A percentile compares a stretch with the other conserved stretches of the same genome.
Conservation (phyloP, 2,888 invertebrate species). For the Drosophila picticornis region DNA sequence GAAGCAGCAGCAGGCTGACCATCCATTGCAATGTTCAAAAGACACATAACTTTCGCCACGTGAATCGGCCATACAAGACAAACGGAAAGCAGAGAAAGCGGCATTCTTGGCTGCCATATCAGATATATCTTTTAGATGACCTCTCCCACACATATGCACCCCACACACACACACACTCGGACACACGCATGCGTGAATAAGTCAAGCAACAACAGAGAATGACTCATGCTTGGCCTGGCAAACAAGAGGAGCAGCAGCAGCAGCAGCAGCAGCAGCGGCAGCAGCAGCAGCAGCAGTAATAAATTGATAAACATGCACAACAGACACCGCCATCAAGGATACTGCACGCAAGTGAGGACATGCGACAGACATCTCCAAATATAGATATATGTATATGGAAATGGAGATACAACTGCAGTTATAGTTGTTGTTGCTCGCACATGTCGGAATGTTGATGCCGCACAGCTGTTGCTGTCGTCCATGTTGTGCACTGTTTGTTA, state of each 20-base stretch:
- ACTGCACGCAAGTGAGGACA: slow-evolving; percentile 14
- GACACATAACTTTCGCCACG: slow-evolving; percentile 50
- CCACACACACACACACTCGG: not conserved
- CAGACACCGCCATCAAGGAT: slow-evolving; percentile 48
- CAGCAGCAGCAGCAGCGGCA: slow-evolving; percentile 29
- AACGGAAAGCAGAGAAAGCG: not conserved
- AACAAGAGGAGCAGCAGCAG: slow-evolving; percentile 20
- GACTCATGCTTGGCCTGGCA: slow-evolving; percentile 32
- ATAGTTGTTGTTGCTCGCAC: not conserved
- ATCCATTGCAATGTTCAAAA: slow-evolving; percentile 30
- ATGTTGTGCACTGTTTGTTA: slow-evolving; percentile 48
- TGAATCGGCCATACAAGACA: slow-evolving; percentile 40
- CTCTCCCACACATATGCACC: slow-evolving; percentile 5
- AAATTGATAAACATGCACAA: slow-evolving; percentile 74
- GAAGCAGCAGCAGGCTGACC: slow-evolving; percentile 19
- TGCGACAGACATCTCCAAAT: slow-evolving; percentile 8
- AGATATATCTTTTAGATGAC: slow-evolving; percentile 29
- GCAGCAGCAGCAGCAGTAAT: slow-evolving; percentile 49
- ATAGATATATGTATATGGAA: slow-evolving; percentile 11
- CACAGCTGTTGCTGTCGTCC: slow-evolving; percentile 24
- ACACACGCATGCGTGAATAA: slow-evolving; percentile 16
- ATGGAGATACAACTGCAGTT: not conserved
- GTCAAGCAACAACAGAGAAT: slow-evolving; percentile 60
- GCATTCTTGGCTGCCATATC: slow-evolving; percentile 11
- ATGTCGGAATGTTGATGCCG: slow-evolving; percentile 7